A percentile compares a stretch with the other conserved stretches of the same genome.
Conservation (phyloP, 2,888 invertebrate genomes). For the Heliconius ethilla region DNA sequence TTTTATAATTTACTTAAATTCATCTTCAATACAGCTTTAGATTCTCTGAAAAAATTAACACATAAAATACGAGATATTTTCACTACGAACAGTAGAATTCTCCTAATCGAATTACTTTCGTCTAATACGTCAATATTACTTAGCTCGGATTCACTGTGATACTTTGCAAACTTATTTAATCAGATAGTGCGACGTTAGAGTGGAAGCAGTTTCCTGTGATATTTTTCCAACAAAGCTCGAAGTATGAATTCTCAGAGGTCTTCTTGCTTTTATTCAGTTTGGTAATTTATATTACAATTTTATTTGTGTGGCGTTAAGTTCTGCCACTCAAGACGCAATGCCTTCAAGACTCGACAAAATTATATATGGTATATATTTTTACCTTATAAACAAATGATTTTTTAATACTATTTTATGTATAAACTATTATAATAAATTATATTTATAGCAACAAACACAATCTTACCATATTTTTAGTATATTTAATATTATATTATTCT, state of each 20-base stretch:
- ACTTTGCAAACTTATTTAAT: constrained; percentile 23
- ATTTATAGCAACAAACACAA: no score
- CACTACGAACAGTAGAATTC: not conserved
- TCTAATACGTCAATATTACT: constrained; percentile 13
- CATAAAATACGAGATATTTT: not conserved
- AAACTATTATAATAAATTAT: no score
- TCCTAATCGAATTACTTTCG: constrained; percentile 13
- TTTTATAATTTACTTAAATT: not conserved
- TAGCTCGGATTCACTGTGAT: constrained; percentile 3
- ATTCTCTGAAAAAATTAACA: not conserved
- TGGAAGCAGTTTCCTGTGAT: constrained; percentile 27
- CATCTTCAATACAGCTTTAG: not conserved
- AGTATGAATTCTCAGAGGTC: not conserved
- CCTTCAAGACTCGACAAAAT: no score
- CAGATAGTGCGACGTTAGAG: constrained; percentile 11
- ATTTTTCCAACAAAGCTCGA: constrained; percentile 34
- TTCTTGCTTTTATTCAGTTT: not conserved
- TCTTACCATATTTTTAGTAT: no score
- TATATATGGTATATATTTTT: no score
- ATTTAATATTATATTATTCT: not conserved
- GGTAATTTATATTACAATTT: no score
- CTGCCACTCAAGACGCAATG: no score
- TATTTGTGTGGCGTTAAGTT: no score
- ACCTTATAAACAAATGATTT: no score
- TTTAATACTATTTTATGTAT: no score